A percentile compares a stretch with the other conserved stretches of the same genome.
phyloP scores from a whole-genome alignment of 2,888 invertebrate species.

The Andrena fulva region DNA sequence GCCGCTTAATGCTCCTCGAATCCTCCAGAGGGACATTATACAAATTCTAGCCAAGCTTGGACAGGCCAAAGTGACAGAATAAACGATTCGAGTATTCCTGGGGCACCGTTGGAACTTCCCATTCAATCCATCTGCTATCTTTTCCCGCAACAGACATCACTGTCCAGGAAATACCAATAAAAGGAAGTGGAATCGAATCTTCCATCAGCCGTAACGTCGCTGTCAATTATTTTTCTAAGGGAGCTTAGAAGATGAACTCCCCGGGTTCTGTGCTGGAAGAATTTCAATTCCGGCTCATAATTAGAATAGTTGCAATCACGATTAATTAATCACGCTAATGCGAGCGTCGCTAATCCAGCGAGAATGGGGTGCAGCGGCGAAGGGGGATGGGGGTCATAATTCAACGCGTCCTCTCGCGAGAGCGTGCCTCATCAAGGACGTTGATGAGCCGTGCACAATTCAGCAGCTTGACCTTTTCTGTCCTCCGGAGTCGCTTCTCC shows the following conservation, averaged over 20 bases:
- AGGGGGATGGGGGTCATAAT: background rate
- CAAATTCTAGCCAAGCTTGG: slow-evolving; percentile 52
- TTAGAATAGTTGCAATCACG: slow-evolving; percentile 12
- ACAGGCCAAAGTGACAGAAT: slow-evolving; percentile 36
- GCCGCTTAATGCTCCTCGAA: slow-evolving; percentile 22
- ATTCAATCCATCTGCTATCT: background rate
- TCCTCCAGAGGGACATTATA: slow-evolving; percentile 40
- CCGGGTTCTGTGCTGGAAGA: background rate
- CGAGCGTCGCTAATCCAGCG: background rate
- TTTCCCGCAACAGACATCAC: background rate
- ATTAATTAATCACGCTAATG: slow-evolving; percentile 14
- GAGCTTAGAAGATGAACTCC: background rate
- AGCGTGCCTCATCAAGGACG: slow-evolving; percentile 46
- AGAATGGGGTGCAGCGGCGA: background rate
- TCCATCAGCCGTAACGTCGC: background rate
- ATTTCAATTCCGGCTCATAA: background rate
- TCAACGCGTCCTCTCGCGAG: slow-evolving; percentile 12
- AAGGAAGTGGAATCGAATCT: background rate
- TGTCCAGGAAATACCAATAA: background rate
- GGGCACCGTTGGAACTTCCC: background rate
- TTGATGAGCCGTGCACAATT: slow-evolving; percentile 63
- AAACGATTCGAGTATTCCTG: slow-evolving; percentile 23
- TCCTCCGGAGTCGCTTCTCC: background rate
- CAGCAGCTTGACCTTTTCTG: slow-evolving; percentile 39
- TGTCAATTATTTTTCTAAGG: background rate